Evolutionary conservation across 2,113 vertebrate species (phyloP), one percentile per base, ranked within the genome.

Genomic region (Pampusana beccarii): DNA sequence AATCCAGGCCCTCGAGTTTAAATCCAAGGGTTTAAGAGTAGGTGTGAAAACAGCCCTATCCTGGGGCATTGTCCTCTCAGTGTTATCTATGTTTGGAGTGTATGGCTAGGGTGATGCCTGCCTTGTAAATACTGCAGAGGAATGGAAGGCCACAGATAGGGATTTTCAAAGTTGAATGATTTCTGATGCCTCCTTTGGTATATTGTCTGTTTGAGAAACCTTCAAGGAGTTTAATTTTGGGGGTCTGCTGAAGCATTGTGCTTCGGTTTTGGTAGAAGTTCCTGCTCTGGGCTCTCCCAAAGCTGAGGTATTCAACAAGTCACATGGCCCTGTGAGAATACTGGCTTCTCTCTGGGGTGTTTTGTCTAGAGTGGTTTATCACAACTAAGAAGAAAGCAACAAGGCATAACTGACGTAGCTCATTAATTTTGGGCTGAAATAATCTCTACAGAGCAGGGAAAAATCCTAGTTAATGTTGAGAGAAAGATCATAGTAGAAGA

Each of bases 131-230:
- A 57, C 16, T 28, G 21, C 34, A 60, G 92, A 74, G 61, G 78
- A 90, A 18, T 10, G 1, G 23, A 78, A 87, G 70, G 51, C 9
- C 31, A n/a, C 5, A 60, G 65, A 62, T 33, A 73, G 8, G 40
- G 16, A 48, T 91, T 94, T 91, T 66, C 23, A 34, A 89, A 79
- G 48, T 17, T 71, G 29, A 66, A 38, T 80, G 13, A 74, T 92
- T 96, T 78, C 72, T 58, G 25, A 34, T 84, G 48, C 16, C 53
- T 92, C 48, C 61, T 77, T 95, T 95, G 51, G 38, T 86, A n/a
- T 65, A 18, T 86, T 83, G 64, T 33, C n/a, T 70, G 5, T 28
- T 33, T 58, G 83, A 78, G 69, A 93, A 83, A 42, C 69, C 53
- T 74, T 29, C 61, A 60, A 44, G 13, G 12, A 64, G 61, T 89